Percentiles rank a stretch among this genome's conserved stretches.
Conservation (phyloP, 2,113 vertebrate genomes). For the Nothoprocta pentlandii region DNA sequence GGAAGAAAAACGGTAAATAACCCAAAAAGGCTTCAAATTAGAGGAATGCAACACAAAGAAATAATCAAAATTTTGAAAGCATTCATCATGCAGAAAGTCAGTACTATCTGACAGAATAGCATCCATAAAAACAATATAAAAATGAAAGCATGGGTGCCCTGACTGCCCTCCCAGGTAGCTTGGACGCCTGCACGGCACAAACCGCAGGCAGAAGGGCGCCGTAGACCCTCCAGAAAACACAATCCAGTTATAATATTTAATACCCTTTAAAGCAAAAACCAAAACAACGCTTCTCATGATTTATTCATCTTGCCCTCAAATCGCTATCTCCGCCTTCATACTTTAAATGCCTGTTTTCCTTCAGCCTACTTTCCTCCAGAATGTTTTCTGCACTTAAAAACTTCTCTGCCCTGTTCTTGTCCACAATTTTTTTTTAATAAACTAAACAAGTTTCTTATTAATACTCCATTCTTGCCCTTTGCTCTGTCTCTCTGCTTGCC, state of each 20-base stretch:
- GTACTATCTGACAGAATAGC: not conserved
- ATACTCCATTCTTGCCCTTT: not conserved
- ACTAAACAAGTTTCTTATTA: not conserved
- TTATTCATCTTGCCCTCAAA: not conserved
- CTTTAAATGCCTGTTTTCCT: not conserved
- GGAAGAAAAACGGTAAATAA: not conserved
- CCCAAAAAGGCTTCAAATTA: not conserved
- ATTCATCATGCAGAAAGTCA: not conserved
- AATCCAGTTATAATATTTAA: not conserved
- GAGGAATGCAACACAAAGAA: not conserved
- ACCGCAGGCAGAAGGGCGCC: not conserved
- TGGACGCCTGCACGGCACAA: not conserved
- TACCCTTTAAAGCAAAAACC: not conserved
- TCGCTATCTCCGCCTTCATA: not conserved
- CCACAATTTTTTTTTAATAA: not conserved
- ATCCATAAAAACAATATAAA: not conserved
- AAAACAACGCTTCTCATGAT: not conserved
- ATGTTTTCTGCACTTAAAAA: not conserved
- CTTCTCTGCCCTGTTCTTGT: not conserved
- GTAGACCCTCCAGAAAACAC: not conserved
- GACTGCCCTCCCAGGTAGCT: not conserved
- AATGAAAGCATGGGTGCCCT: not conserved
- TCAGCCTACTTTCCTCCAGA: not conserved
- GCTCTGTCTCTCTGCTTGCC: not conserved
- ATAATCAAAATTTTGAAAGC: not conserved